Conservation (phyloP, 2,797 vertebrate genomes). For the Enteromius radiatus region DNA sequence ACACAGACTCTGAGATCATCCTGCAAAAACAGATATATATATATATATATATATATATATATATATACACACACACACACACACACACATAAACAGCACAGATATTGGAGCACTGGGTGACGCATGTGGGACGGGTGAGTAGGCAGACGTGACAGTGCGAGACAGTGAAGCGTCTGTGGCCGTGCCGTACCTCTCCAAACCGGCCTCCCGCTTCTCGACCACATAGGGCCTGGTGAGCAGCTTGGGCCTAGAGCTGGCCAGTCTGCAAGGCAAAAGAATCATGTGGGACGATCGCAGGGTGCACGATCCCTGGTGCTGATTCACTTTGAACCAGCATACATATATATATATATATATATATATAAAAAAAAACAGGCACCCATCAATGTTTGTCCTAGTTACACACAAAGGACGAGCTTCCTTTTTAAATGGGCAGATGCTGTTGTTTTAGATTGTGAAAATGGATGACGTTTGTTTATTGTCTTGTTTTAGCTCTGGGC, state of each 20-base stretch:
- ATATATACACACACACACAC: neutral
- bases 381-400: neutral
- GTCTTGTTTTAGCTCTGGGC: constrained; percentile 42
- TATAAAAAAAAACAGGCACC: neutral
- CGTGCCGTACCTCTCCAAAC: constrained; percentile 55
- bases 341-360: too few species aligned
- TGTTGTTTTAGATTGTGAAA: constrained; percentile 11
- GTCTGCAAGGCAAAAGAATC: constrained; percentile 60
- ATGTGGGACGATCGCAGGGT: constrained; percentile 38
- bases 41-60: neutral
- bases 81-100: constrained; percentile 33
- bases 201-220: constrained; percentile 54
- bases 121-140: constrained; percentile 19
- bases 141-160: constrained; percentile 23
- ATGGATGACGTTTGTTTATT: constrained; percentile 29
- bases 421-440: neutral
- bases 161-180: constrained; percentile 80
- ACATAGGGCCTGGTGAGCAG: constrained; percentile 46
- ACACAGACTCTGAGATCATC: neutral
- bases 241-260: constrained; percentile 49
- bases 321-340: neutral
- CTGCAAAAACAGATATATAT: constrained; percentile 5
- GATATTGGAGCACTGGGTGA: constrained; percentile 11
- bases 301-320: constrained; percentile 18
- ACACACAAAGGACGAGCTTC: neutral